These are phyloP conservation scores for Balearica regulorum DNA, from an alignment of 2,797 vertebrate species.

Conservation along the genomic window DNA sequence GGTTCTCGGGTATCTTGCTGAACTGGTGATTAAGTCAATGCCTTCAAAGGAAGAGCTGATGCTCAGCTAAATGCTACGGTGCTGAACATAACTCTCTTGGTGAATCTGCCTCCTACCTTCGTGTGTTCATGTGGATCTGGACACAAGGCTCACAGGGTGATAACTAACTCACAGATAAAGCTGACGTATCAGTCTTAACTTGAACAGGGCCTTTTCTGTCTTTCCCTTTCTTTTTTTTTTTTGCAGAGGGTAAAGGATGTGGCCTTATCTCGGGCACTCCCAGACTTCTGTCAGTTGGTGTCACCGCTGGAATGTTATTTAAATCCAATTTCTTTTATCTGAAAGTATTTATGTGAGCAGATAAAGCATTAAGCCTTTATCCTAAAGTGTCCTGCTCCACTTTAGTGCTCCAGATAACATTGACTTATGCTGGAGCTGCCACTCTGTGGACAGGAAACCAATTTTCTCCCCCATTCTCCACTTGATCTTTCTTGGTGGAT, in stretches of 20 bases:
- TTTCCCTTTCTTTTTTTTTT: neutral
- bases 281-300: constrained; percentile 6
- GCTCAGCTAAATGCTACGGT: neutral
- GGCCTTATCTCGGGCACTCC: constrained; percentile 19
- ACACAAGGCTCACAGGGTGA: neutral
- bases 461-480: neutral
- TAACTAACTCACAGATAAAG: neutral
- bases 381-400: constrained; percentile 9
- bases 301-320: constrained; percentile 22
- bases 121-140: neutral
- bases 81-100: neutral
- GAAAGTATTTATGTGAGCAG: constrained; percentile 23
- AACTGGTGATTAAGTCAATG: neutral
- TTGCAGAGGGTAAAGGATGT: neutral
- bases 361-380: constrained; percentile 28
- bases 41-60: neutral
- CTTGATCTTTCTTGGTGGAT: neutral
- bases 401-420: constrained; percentile 32
- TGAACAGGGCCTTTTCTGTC: neutral
- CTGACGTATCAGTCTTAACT: neutral
- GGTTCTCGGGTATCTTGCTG: neutral
- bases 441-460: neutral
- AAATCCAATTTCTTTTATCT: constrained; percentile 44
- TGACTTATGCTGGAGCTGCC: neutral
- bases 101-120: neutral